Base-by-base conservation (phyloP, 2,888 invertebrate genomes). In the Dryobotodes eremita region DNA sequence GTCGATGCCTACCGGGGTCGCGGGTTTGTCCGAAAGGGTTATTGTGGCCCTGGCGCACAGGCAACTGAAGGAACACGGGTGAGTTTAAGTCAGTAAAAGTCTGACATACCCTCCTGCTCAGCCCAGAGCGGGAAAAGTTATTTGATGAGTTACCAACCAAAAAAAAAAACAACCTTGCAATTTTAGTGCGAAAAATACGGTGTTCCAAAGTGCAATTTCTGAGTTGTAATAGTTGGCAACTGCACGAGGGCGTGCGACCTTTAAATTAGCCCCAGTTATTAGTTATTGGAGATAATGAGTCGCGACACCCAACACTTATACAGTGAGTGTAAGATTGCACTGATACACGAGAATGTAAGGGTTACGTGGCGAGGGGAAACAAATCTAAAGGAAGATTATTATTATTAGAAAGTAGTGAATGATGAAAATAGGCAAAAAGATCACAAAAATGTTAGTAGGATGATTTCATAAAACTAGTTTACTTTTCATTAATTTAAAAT, bases 261-360 rank as follows among this genome's bases (percentile, higher is more conserved):
- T 23, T 62, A 20, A 36, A 26, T 75, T 62, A 68, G 46, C 10
- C 20, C 3, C 46, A 66, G 36, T 75, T 46, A 48, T 48, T 53
- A 66, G 13, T 75, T 73, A 15, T 36, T 13, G 26, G n/a, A 50
- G 48, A 55, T 72, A 72, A 81, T 71, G n/a, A 66, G 55, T 53
- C 46, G 59, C 23, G 59, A 65, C 59, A 75, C 15, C 42, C 7
- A 53, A 42, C 50, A 53, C 50, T 26, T 26, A 23, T 11, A 31
- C 20, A 50, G 3, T 5, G 31, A 31, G 11, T 8, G 42, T 17
- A 31, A 36, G 10, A 10, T 50, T 20, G 3, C 26, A 15, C 13
- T 62, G 17, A 46, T 23, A 36, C 10, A n/a, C 15, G n/a, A n/a
- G 36, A 46, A 23, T 13, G 23, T n/a, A 17, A 10, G 1, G 6